phyloP scores from a whole-genome alignment of 1,140 invertebrate genomes.

The Apis laboriosa region DNA sequence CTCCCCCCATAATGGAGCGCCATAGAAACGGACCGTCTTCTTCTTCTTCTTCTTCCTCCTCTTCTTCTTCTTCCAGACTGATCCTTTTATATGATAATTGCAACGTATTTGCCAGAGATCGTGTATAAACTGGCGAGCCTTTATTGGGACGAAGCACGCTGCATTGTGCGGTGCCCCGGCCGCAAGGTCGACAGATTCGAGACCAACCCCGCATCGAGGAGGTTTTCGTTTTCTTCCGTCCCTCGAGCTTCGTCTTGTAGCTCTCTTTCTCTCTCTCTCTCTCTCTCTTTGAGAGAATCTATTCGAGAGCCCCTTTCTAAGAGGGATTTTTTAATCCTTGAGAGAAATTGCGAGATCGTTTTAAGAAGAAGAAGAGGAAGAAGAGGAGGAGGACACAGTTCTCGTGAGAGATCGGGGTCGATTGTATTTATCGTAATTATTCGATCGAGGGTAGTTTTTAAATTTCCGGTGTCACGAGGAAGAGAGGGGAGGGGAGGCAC shows the following conservation, averaged over 20 bases:
- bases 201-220: neutral
- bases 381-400: too few species aligned
- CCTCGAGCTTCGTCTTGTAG: neutral
- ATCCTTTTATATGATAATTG: conserved; percentile 79
- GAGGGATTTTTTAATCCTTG: too few species aligned
- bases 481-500: too few species aligned
- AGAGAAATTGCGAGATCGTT: too few species aligned
- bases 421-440: neutral
- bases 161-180: conserved; percentile 47
- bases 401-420: too few species aligned
- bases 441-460: neutral
- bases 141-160: conserved; percentile 61
- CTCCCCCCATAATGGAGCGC: conserved; percentile 56
- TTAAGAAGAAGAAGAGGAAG: too few species aligned
- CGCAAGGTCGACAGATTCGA: conserved; percentile 57
- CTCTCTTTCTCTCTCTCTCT: neutral
- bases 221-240: neutral
- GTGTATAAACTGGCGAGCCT: conserved; percentile 68
- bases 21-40: conserved; percentile 57
- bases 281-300: too few species aligned
- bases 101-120: conserved; percentile 69
- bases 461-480: neutral
- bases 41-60: conserved; percentile 29
- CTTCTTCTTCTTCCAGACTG: conserved; percentile 35
- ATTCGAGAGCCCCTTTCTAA: too few species aligned